Conservation (phyloP, 2,797 vertebrate genomes). For the Salmo trutta region DNA sequence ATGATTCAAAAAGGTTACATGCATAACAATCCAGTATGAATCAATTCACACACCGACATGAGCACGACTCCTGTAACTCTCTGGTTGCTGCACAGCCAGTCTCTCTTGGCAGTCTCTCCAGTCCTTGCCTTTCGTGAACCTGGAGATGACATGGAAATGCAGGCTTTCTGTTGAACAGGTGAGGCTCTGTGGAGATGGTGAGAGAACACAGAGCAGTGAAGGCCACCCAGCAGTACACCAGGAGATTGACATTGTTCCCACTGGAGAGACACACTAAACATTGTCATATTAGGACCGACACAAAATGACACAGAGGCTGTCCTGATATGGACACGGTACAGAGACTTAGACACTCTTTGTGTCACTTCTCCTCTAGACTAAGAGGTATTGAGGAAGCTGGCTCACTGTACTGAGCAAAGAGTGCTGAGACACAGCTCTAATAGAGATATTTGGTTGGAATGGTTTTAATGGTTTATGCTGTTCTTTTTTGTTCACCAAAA, state of each 20-base stretch:
- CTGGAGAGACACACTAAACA: constrained; percentile 42
- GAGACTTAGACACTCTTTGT: constrained; percentile 11
- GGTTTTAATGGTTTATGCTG: background rate
- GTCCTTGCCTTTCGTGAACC: constrained; percentile 55
- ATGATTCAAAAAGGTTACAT: background rate
- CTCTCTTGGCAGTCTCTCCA: constrained; percentile 41
- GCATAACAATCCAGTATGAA: constrained; percentile 17
- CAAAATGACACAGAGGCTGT: no score
- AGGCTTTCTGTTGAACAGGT: constrained; percentile 40
- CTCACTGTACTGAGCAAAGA: no score
- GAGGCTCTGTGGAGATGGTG: constrained; percentile 58
- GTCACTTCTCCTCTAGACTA: constrained; percentile 18
- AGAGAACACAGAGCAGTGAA: constrained; percentile 48
- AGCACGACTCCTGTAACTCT: background rate
- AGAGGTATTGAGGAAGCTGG: background rate
- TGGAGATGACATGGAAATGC: constrained; percentile 57
- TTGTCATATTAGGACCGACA: constrained; percentile 6
- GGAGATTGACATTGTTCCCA: constrained; percentile 36
- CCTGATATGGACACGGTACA: no score
- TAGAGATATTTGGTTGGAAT: background rate
- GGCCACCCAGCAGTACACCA: constrained; percentile 40
- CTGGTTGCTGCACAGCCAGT: constrained; percentile 3
- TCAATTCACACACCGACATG: background rate
- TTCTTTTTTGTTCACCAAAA: background rate
- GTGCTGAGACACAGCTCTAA: background rate